These are phyloP conservation scores for Oncopodura yosiiana DNA, from an alignment of 1,140 invertebrate species.

Conservation along the genomic window DNA sequence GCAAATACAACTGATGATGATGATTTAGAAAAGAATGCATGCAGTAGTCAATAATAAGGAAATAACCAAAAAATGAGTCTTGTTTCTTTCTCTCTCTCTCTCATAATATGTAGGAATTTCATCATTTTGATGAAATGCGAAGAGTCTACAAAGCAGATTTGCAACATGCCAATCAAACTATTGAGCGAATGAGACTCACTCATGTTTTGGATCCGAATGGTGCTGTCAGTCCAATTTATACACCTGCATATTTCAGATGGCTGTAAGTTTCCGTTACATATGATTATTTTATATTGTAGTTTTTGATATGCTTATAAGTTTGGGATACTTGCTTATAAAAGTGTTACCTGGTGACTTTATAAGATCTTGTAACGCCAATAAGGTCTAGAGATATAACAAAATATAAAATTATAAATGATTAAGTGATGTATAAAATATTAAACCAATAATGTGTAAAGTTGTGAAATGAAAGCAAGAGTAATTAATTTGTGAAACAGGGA, in stretches of 20 bases:
- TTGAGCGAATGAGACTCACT: constrained; percentile 30
- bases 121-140: constrained; percentile 36
- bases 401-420: too few relatives aligned
- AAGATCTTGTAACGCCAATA: too few relatives aligned
- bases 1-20: too few relatives aligned
- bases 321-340: neutral
- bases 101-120: constrained; percentile 35
- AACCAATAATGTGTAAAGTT: neutral
- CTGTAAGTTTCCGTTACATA: constrained; percentile 17
- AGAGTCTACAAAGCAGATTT: constrained; percentile 34
- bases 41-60: too few relatives aligned
- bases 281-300: neutral
- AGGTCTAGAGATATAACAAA: too few relatives aligned
- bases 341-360: too few relatives aligned
- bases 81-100: neutral
- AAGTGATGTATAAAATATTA: too few relatives aligned
- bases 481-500: constrained; percentile 4
- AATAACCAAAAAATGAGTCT: too few relatives aligned
- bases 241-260: constrained; percentile 31
- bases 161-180: constrained; percentile 34
- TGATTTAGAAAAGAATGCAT: too few relatives aligned
- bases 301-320: neutral
- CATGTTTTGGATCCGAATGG: constrained; percentile 31
- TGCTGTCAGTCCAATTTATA: constrained; percentile 30
- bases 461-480: neutral